These are phyloP conservation scores for Pachyrhynchus sulphureomaculatus DNA, from an alignment of 1,140 invertebrate genomes.

Conservation along the genomic window DNA sequence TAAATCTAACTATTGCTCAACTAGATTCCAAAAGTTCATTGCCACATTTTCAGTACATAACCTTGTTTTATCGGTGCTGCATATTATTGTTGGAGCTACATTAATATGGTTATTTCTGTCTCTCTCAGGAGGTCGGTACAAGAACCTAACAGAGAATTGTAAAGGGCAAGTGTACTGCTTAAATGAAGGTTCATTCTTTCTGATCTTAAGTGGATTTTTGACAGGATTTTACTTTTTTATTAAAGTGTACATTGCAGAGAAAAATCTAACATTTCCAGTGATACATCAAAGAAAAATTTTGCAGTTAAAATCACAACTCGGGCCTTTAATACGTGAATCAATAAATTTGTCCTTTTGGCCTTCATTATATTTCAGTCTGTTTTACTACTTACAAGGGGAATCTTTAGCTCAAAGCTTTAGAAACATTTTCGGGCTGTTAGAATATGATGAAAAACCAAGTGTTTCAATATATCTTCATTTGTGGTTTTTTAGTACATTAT, in stretches of 20 bases:
- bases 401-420: slow-evolving; percentile 51
- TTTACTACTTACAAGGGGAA: slow-evolving; percentile 61
- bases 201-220: slow-evolving; percentile 67
- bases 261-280: slow-evolving; percentile 64
- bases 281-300: slow-evolving; percentile 66
- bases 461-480: slow-evolving; percentile 63
- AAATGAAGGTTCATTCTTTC: slow-evolving; percentile 59
- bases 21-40: slow-evolving; percentile 62
- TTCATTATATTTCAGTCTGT: slow-evolving; percentile 58
- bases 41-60: slow-evolving; percentile 63
- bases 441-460: slow-evolving; percentile 56
- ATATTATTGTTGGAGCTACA: slow-evolving; percentile 60
- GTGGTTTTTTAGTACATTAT: slow-evolving; percentile 68
- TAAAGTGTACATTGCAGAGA: slow-evolving; percentile 56
- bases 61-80: slow-evolving; percentile 57
- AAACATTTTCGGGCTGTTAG: slow-evolving; percentile 54
- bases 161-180: slow-evolving; percentile 49
- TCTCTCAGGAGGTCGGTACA: slow-evolving; percentile 57
- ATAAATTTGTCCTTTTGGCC: slow-evolving; percentile 61
- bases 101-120: slow-evolving; percentile 64
- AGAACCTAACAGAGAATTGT: slow-evolving; percentile 51
- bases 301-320: slow-evolving; percentile 61
- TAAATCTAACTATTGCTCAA: slow-evolving; percentile 56
- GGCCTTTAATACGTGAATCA: slow-evolving; percentile 57
- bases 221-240: slow-evolving; percentile 69